Base-by-base conservation (phyloP, 2,797 vertebrate genomes). In the Philypnodon macrostomus region DNA sequence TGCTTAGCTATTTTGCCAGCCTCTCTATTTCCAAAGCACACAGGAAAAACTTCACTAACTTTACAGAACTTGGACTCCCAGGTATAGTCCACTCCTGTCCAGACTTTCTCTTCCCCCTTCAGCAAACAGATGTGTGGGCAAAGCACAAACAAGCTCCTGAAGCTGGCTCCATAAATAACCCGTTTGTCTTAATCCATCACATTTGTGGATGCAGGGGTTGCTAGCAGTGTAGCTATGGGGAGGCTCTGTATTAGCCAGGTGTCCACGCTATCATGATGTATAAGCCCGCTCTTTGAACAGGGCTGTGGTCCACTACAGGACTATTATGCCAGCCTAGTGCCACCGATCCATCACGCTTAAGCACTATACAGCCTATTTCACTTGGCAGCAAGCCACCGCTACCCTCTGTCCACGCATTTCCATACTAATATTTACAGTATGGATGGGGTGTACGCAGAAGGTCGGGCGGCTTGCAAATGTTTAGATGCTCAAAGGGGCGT, bases 171-270 rank as follows among this genome's bases (percentile, higher is more conserved):
- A 84, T 84, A 87, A 86, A 87, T 85, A 87, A 79, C 79, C 58
- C 51, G 75, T 81, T 86, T 79, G 78, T 86, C 80, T 77, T 79
- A 78, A 86, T 85, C 77, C 74, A 85, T 87, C 84, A 85, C 53
- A 63, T 66, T 49, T 57, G 75, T 76, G 74, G 78, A 81, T 67
- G 79, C 48, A 45, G 68, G 67, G 72, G 61, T 23, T n/a, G 23
- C 46, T 61, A 57, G 58, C 63, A 68, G 51, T 67, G 59, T 53
- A 73, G 72, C 64, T 9, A 66, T 44, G 69, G 47, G 65, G 69
- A 44, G 47, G 70, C 47, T 26, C 63, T 48, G 69, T 51, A 65
- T 71, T 68, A 62, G 71, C 61, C 37, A 62, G 55, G 46, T 67
- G 64, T 77, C 78, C 78, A 58, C 51, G 39, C 70, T 69, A 80